Evolutionary conservation across 2,113 vertebrate species (phyloP), one percentile per base, ranked within the genome.

Genomic region (Upupa epops): DNA sequence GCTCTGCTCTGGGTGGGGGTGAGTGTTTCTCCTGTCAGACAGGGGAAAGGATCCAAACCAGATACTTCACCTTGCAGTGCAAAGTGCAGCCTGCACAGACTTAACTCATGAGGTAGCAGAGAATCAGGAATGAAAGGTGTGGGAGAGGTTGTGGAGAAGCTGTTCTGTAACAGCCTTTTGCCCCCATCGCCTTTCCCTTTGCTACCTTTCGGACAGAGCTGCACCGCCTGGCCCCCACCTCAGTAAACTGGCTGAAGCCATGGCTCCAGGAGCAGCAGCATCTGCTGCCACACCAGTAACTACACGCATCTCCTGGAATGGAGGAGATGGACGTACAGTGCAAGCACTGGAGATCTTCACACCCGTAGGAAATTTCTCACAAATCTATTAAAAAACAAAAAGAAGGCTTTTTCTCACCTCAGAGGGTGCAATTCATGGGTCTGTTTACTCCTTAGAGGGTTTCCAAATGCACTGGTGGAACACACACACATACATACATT

Each of bases 1-100:
- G 20, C n/a, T 8, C 46, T 49, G 49, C 46, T n/a, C 20, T 4
- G 16, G 4, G 71, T 19, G 34, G 81, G 45, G 49, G 40, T 15
- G 0, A 32, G 54, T 0, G 0, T 52, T 75, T 8, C 74, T 52
- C 24, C 28, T 1, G 6, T 65, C 0, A 3, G 46, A 82, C 51
- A 85, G 88, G 72, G 80, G 65, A 75, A 89, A 18, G 10, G 51
- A 55, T 85, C 58, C 51, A 42, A 46, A 20, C 3, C 58, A 71
- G 88, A 31, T 18, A 0, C 60, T 81, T 68, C 87, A 37, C 11
- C 87, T 78, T 1, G 7, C 73, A 58, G 64, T 69, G 49, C 40
- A 65, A 75, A 20, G 59, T n/a, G 74, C 52, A 87, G 74, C 88
- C 70, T 54, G 65, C 28, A 13, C 52, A 52, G 49, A n/a, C 32